Evolutionary conservation across 2,113 vertebrate genomes (phyloP).

Genomic region (Tachuris rubrigastra): DNA sequence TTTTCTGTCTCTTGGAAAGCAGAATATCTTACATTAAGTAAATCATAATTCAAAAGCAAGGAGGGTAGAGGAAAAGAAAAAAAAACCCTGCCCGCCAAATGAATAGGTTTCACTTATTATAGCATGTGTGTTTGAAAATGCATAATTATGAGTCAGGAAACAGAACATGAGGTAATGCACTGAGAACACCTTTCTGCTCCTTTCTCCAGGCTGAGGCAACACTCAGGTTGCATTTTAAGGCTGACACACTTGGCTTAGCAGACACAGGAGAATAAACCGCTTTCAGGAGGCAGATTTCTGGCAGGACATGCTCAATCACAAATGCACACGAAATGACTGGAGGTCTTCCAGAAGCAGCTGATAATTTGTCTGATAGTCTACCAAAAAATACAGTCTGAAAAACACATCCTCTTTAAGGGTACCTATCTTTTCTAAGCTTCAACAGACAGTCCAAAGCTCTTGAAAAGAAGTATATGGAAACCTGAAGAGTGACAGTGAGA

Average conservation of each 20-base stretch:
- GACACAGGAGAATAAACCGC: background rate
- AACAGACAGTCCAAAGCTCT: background rate
- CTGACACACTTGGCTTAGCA: background rate
- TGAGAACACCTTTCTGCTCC: background rate
- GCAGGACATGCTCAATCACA: background rate
- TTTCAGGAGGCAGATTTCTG: conserved; percentile 6
- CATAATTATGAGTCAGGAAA: background rate
- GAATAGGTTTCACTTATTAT: background rate
- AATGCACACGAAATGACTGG: background rate
- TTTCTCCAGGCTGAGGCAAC: background rate
- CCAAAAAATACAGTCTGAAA: background rate
- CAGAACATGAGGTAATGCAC: background rate
- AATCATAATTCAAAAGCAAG: conserved; percentile 33
- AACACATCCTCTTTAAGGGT: background rate
- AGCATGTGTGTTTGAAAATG: background rate
- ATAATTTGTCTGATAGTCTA: background rate
- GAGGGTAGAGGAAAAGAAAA: background rate
- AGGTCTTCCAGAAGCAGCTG: background rate
- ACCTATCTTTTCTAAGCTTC: background rate
- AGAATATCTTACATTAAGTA: conserved; percentile 39
- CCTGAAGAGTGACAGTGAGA: background rate
- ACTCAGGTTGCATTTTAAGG: background rate
- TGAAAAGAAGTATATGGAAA: background rate
- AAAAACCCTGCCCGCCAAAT: background rate
- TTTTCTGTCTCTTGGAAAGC: conserved; percentile 59